Conservation (phyloP, 2,113 vertebrate genomes). For the Delphinapterus leucas region DNA sequence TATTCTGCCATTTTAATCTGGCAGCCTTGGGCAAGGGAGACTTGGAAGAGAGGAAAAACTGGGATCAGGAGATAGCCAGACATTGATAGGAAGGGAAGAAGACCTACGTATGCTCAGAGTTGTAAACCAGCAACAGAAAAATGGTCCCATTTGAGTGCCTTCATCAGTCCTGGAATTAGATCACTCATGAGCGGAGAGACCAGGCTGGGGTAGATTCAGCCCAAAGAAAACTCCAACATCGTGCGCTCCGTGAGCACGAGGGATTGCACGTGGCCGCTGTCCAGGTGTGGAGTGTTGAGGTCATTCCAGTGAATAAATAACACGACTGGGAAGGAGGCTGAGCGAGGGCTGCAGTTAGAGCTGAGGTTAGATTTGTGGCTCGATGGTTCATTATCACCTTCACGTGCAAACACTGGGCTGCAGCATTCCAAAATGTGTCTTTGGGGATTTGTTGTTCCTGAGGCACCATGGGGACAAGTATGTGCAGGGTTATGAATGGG, state of each 20-base stretch:
- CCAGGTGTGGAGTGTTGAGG: not conserved
- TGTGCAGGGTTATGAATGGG: not conserved
- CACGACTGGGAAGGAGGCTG: accelerated
- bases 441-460: not conserved
- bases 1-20: not conserved
- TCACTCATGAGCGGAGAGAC: not conserved
- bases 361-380: not conserved
- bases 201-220: not conserved
- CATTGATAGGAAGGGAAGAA: not conserved
- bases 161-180: not conserved
- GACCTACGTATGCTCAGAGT: not conserved
- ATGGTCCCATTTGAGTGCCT: not conserved
- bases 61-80: not conserved
- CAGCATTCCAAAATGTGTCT: not conserved
- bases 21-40: not conserved
- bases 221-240: not conserved
- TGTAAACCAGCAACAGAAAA: not conserved
- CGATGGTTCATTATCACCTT: not conserved
- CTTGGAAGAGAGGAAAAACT: not conserved
- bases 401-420: not conserved
- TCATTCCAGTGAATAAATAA: not conserved
- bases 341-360: not conserved
- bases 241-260: not conserved
- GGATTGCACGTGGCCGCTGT: not conserved
- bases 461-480: not conserved